Percentiles rank a stretch among this genome's conserved stretches.
Evolutionary conservation across 2,888 invertebrate genomes (phyloP).

Genomic region (Anodontia alba): DNA sequence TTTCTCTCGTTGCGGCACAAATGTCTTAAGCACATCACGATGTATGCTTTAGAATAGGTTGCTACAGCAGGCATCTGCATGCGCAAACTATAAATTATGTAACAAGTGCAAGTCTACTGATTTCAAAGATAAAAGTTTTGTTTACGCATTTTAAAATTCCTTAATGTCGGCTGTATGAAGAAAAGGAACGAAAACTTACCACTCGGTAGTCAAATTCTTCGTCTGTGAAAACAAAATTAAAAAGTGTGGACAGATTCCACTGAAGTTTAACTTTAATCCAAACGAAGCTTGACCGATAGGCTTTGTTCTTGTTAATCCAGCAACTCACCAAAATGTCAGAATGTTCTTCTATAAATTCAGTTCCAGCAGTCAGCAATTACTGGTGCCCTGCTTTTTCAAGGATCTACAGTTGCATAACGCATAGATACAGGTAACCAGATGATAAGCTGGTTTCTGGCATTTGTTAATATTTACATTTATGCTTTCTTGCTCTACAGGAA

Average conservation of each 20-base stretch:
- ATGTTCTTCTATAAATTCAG: not conserved
- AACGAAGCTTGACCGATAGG: not conserved
- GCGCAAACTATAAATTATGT: too few species aligned
- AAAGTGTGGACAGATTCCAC: not conserved
- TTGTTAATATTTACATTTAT: not conserved
- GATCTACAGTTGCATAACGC: not conserved
- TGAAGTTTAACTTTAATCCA: not conserved
- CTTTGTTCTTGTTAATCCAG: not conserved
- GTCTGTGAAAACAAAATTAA: too few species aligned
- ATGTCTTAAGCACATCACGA: too few species aligned
- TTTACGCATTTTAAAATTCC: too few species aligned
- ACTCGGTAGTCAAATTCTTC: too few species aligned
- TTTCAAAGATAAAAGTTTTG: too few species aligned
- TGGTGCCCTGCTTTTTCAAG: not conserved
- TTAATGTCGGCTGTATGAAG: too few species aligned
- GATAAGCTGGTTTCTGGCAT: not conserved
- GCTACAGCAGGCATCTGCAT: too few species aligned
- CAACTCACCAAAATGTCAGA: slow-evolving; percentile 10
- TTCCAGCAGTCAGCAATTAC: not conserved
- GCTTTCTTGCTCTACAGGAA: not conserved
- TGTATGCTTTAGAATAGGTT: too few species aligned
- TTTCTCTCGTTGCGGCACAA: too few species aligned
- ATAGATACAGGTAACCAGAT: not conserved
- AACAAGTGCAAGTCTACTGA: too few species aligned
- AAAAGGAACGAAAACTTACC: too few species aligned